Evolutionary conservation across 2,888 invertebrate species (phyloP).

Genomic region (Pseudoips prasinana): DNA sequence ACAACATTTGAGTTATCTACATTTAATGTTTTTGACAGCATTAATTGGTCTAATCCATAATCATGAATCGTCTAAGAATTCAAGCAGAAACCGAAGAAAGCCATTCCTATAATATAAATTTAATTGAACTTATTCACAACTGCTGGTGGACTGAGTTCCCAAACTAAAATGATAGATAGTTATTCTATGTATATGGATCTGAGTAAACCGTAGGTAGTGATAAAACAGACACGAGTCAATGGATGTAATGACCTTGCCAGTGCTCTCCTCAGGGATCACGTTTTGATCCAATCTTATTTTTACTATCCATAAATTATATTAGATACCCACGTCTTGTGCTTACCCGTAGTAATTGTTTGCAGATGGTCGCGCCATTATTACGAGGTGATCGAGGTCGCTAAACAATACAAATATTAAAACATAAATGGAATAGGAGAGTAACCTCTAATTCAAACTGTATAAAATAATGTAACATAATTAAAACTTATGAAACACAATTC

Average conservation of each 20-base stretch:
- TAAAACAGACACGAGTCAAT: slow-evolving; percentile 47
- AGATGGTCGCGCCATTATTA: slow-evolving; percentile 26
- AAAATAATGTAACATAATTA: no score
- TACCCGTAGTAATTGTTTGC: slow-evolving; percentile 32
- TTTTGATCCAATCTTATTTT: slow-evolving; percentile 51
- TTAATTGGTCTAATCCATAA: no score
- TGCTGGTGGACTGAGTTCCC: slow-evolving; percentile 6
- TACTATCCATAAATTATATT: slow-evolving; percentile 46
- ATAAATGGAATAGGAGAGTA: not conserved
- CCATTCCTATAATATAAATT: no score
- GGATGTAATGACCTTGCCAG: slow-evolving; percentile 48
- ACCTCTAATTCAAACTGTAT: no score
- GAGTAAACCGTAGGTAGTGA: slow-evolving; percentile 35
- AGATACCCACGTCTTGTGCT: slow-evolving; percentile 29
- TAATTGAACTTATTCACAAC: no score
- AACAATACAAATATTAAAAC: slow-evolving; percentile 3
- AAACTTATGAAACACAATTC: no score
- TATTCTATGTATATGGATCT: slow-evolving; percentile 30
- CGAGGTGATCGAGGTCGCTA: slow-evolving; percentile 19
- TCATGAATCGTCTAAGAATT: no score
- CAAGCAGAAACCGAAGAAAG: no score
- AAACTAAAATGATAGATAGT: slow-evolving; percentile 27
- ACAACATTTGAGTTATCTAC: no score
- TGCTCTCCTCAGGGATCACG: slow-evolving; percentile 40
- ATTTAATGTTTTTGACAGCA: no score